Evolutionary conservation across 2,797 vertebrate genomes (phyloP), one percentile per base, ranked within the genome.

Genomic region (Acanthurus lineatus): DNA sequence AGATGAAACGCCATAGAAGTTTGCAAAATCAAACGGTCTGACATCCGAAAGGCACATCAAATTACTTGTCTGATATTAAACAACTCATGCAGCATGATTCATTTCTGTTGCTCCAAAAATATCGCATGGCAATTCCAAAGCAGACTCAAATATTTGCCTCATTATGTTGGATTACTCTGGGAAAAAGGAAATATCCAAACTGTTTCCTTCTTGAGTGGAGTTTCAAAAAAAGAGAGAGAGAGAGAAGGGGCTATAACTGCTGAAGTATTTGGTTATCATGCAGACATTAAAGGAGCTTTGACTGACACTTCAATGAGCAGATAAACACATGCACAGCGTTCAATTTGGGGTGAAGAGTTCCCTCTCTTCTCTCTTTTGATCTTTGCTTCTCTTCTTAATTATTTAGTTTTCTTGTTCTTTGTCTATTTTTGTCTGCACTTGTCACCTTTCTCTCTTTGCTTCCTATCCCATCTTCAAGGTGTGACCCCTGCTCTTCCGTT

Each of bases 121-220:
- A 53, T n/a, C 48, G 35, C 44, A 40, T 28, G 44, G 15, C 16
- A n/a, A 62, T 54, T 56, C 66, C 51, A 62, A 79, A 77, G 60
- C 28, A 56, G 22, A 62, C 28, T 44, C 22, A 0, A 7, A 76
- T 57, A 35, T 68, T 82, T 65, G 20, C 25, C 40, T 65, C 63
- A 45, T 70, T 72, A 48, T 51, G 52, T 56, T 38, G 17, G 2
- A 52, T 68, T 57, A 54, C 57, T 79, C 35, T 38, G 22, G 9
- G 38, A 38, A 69, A 54, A 35, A 42, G 1, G 68, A 49, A 72
- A 51, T 16, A 4, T n/a, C 2, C 51, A 40, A 53, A 52, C 66
- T 25, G 17, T 67, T 76, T 76, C n/a, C 11, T 42, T 57, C 7
- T 57, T 42, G 25, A 75, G 48, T 16, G 17, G 19, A 69, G 44